Percentiles rank a stretch among this genome's conserved stretches.
Conservation (phyloP, 2,888 invertebrate species). For the Lasioglossum calceatum region DNA sequence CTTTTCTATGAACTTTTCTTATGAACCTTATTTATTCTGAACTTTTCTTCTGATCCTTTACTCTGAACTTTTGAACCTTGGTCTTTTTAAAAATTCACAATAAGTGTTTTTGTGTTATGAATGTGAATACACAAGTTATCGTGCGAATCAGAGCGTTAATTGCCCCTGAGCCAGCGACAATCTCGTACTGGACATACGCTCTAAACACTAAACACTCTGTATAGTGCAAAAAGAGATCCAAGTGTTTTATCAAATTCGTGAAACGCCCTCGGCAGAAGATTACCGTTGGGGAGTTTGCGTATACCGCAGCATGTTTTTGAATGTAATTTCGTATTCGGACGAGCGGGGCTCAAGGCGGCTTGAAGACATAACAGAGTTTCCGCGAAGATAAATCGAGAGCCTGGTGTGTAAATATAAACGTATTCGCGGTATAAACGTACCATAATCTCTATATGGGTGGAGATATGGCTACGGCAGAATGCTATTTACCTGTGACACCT, state of each 20-base stretch:
- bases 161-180: too few relatives aligned
- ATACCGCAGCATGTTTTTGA: neutral
- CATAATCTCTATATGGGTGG: slow-evolving; percentile 51
- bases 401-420: slow-evolving; percentile 45
- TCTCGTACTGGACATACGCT: too few relatives aligned
- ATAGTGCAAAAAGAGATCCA: neutral
- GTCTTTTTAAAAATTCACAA: too few relatives aligned
- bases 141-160: too few relatives aligned
- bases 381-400: slow-evolving; percentile 43
- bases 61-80: too few relatives aligned
- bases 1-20: too few relatives aligned
- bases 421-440: slow-evolving; percentile 43
- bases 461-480: slow-evolving; percentile 45
- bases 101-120: too few relatives aligned
- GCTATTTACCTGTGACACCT: slow-evolving; percentile 59
- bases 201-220: too few relatives aligned
- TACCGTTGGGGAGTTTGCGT: neutral
- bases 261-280: slow-evolving; percentile 2
- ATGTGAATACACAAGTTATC: too few relatives aligned
- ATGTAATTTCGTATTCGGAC: slow-evolving; percentile 28
- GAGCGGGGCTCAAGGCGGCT: slow-evolving; percentile 11
- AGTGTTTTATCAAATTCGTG: neutral
- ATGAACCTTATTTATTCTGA: too few relatives aligned
- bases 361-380: slow-evolving; percentile 37
- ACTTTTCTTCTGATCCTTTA: too few relatives aligned